Evolutionary conservation across 2,888 invertebrate genomes (phyloP).

Genomic region (Coremacera marginata): DNA sequence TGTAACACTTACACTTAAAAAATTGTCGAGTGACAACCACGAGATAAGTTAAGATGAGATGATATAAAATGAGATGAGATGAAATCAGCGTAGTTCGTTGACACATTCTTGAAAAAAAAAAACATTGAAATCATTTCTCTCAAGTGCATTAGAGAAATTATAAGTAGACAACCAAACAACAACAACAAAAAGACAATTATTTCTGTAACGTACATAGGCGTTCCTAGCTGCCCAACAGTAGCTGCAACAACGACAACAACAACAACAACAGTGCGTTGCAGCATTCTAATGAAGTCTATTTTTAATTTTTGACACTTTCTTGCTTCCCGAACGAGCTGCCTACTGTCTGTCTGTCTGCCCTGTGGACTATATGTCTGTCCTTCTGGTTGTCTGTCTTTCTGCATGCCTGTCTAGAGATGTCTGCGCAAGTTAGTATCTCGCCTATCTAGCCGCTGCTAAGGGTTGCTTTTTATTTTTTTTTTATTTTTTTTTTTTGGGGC

Average conservation of each 20-base stretch:
- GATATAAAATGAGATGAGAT: background rate
- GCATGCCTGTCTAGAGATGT: slow-evolving; percentile 32
- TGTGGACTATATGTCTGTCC: slow-evolving; percentile 25
- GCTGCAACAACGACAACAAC: background rate
- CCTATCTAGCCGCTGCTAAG: slow-evolving; percentile 34
- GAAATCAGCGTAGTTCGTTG: slow-evolving; percentile 21
- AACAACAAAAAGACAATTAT: slow-evolving; percentile 6
- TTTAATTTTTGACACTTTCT: slow-evolving; percentile 52
- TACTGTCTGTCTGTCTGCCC: background rate
- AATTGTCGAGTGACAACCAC: background rate
- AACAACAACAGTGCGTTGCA: background rate
- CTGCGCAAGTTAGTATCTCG: slow-evolving; percentile 55
- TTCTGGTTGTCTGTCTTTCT: slow-evolving; percentile 41
- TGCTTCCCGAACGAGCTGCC: slow-evolving; percentile 23
- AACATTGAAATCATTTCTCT: background rate
- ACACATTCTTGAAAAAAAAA: background rate
- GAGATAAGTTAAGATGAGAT: background rate
- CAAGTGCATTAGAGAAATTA: slow-evolving; percentile 21
- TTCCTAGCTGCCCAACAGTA: background rate
- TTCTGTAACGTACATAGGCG: background rate
- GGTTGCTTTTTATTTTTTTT: slow-evolving; percentile 4
- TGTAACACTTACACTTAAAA: background rate
- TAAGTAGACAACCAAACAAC: background rate
- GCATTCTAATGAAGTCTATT: slow-evolving; percentile 41
- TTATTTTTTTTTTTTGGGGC: slow-evolving; percentile 42